Base-by-base conservation (phyloP, 2,113 vertebrate genomes). In the Ancistrus triradiatus region DNA sequence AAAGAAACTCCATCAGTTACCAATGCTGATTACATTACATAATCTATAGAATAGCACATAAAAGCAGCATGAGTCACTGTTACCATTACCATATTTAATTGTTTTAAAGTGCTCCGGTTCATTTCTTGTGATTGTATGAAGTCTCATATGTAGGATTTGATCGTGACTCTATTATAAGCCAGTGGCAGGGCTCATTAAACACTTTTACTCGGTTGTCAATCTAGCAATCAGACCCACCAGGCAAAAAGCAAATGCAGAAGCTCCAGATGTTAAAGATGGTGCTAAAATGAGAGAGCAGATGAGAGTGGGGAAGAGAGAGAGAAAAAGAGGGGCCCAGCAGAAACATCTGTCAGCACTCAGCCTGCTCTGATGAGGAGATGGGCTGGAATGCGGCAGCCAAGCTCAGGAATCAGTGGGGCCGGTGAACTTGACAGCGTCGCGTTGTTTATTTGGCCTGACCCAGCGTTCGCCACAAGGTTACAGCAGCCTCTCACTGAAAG, bases 361-460 rank as follows among this genome's bases (percentile, higher is more conserved):
- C 85, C 84, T 75, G 82, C 82, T 84, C 78, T 88, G 88, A 88
- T 85, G 87, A 85, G 87, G 82, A 86, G 83, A 81, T 81, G 84
- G 82, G 83, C 88, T 82, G 90, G 90, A 88, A 87, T 87, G 90
- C 83, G 75, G 73, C 74, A 76, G 83, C 79, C 86, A 85, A 77
- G 87, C 83, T 85, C 80, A 78, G 75, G 88, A 91, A 91, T 91
- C 84, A 88, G 84, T 83, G 86, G 83, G 87, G 90, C 86, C 78
- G 86, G 86, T 91, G 88, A 89, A 90, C 90, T 91, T 91, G 90
- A 90, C 88, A 78, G 84, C 84, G 82, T 85, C 84, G 85, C 63
- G 84, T 88, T 97, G 92, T 97, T 97, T 97, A 95, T 96, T 93
- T 93, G 91, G 86, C 92, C 94, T 90, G 91, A 93, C 90, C 93